Percentiles rank a stretch among this genome's conserved stretches.
Evolutionary conservation across 1,140 invertebrate genomes (phyloP).

Genomic region (Drosophila sp.): DNA sequence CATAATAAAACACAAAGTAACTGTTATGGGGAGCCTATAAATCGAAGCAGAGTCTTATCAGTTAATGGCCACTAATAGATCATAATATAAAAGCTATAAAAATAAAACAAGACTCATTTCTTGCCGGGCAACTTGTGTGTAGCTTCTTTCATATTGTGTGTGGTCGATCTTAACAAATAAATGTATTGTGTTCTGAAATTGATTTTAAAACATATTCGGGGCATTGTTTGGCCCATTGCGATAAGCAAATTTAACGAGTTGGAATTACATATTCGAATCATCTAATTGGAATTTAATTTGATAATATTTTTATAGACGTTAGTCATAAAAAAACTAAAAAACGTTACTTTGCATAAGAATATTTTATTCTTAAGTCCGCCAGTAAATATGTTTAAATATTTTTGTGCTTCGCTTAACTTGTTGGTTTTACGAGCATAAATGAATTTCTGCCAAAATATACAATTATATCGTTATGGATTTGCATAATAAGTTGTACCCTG

Average conservation of each 20-base stretch:
- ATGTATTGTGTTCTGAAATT: constrained; percentile 43
- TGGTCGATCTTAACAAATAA: constrained; percentile 38
- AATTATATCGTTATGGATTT: constrained; percentile 58
- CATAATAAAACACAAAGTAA: constrained; percentile 10
- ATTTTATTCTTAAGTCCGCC: constrained; percentile 33
- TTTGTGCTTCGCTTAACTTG: constrained; percentile 4
- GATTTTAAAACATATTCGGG: constrained; percentile 32
- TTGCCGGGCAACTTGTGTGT: constrained; percentile 51
- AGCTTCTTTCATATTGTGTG: constrained; percentile 46
- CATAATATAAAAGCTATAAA: constrained; percentile 73
- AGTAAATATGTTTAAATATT: constrained; percentile 22
- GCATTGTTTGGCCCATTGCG: constrained; percentile 36
- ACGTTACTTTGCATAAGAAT: constrained; percentile 36
- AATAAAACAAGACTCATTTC: constrained; percentile 49
- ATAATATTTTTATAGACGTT: constrained; percentile 64
- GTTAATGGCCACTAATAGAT: constrained; percentile 78
- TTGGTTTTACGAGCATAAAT: constrained; percentile 60
- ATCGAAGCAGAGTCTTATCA: constrained; percentile 54
- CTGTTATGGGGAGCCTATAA: constrained; percentile 14
- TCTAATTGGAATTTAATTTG: constrained; percentile 75
- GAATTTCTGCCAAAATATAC: constrained; percentile 58
- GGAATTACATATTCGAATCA: constrained; percentile 48
- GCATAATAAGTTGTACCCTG: constrained; percentile 52
- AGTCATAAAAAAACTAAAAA: constrained; percentile 35
- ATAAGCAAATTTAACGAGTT: constrained; percentile 65